Conservation (phyloP, 2,888 invertebrate genomes). For the Myathropa florea region DNA sequence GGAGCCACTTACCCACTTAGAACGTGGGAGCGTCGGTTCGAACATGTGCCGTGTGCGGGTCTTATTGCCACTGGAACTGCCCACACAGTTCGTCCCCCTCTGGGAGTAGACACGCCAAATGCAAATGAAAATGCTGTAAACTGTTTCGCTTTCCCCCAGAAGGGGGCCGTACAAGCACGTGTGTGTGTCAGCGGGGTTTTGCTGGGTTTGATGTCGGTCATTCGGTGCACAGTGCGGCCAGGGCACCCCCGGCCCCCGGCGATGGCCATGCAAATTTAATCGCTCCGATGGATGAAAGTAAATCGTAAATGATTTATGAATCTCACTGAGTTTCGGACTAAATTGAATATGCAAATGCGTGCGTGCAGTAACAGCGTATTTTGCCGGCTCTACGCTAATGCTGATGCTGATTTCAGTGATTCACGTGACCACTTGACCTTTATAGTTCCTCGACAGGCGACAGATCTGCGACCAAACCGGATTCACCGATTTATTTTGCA, state of each 20-base stretch:
- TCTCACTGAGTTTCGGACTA: background rate
- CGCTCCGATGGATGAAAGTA: conserved; percentile 23
- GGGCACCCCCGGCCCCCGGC: background rate
- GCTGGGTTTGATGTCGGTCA: background rate
- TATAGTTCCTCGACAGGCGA: background rate
- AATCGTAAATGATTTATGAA: conserved; percentile 33
- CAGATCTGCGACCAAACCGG: background rate
- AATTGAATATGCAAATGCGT: conserved; percentile 36
- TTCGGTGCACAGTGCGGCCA: background rate
- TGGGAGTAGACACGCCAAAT: background rate
- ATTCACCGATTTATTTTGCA: background rate
- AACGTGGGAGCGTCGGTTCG: background rate
- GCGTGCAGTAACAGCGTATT: background rate
- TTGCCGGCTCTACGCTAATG: background rate
- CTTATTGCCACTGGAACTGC: background rate
- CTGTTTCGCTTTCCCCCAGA: conserved; percentile 26
- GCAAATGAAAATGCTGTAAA: conserved; percentile 34
- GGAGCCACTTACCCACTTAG: background rate
- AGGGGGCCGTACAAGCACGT: background rate
- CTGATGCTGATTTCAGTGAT: background rate
- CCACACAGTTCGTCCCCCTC: background rate
- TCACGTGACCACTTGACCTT: conserved; percentile 56
- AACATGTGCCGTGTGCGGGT: background rate
- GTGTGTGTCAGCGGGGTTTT: background rate
- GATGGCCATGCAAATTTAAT: conserved; percentile 58